These are phyloP conservation scores for Isotomurus palustris DNA, from an alignment of 2,888 invertebrate genomes.

Conservation along the genomic window DNA sequence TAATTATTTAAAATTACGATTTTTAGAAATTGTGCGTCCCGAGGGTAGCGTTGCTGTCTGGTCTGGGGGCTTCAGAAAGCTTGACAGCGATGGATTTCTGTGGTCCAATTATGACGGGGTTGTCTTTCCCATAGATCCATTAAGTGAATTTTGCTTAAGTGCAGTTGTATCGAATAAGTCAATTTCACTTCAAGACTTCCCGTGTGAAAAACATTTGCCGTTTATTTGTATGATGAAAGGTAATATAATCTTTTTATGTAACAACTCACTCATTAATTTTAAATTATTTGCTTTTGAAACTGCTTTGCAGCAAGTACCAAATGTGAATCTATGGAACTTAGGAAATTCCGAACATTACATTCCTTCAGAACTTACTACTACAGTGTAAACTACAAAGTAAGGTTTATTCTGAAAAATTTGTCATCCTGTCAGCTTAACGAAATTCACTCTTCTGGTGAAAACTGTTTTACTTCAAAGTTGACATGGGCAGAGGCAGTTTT, in stretches of 20 bases:
- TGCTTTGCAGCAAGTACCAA: neutral
- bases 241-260: neutral
- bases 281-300: neutral
- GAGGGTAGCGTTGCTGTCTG: neutral
- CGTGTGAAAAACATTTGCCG: neutral
- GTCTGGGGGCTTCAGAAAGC: constrained; percentile 5
- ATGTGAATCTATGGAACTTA: neutral
- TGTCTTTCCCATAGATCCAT: neutral
- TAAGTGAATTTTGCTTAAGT: neutral
- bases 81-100: neutral
- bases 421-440: neutral
- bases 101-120: constrained; percentile 4
- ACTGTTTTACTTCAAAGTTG: neutral
- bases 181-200: neutral
- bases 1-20: neutral
- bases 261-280: neutral
- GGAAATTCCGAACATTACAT: no score
- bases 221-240: neutral
- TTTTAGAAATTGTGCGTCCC: neutral
- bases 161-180: neutral
- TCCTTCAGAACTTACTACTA: neutral
- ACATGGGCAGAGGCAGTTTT: constrained; percentile 4
- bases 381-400: constrained; percentile 6
- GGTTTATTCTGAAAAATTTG: neutral
- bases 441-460: neutral